Evolutionary conservation across 2,113 vertebrate species (phyloP).

Genomic region (Cynoglossus semilaevis): DNA sequence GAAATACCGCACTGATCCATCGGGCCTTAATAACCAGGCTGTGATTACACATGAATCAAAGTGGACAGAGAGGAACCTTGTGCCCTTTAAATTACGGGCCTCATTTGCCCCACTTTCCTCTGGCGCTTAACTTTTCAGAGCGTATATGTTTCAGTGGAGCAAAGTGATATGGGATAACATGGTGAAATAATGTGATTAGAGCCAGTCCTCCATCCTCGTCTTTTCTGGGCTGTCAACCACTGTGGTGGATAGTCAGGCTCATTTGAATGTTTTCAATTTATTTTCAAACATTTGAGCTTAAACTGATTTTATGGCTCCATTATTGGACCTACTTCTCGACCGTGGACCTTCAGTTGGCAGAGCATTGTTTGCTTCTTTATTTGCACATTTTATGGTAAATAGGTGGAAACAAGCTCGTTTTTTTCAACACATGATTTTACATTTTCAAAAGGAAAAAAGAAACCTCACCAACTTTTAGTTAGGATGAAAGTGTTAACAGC

Average conservation of each 20-base stretch:
- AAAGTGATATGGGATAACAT: constrained; percentile 46
- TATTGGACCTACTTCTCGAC: constrained; percentile 2
- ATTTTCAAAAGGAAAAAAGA: no score
- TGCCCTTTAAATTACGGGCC: constrained; percentile 26
- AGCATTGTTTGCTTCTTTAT: not conserved
- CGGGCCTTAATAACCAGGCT: no score
- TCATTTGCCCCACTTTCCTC: constrained; percentile 33
- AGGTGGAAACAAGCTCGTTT: not conserved
- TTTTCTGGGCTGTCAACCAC: constrained; percentile 45
- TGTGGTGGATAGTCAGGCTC: constrained; percentile 28
- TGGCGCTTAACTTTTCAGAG: constrained; percentile 37
- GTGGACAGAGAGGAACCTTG: constrained; percentile 21
- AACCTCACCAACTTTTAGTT: no score
- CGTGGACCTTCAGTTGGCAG: not conserved
- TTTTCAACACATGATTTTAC: no score
- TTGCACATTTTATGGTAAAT: not conserved
- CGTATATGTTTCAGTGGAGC: constrained; percentile 21
- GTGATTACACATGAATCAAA: constrained; percentile 31
- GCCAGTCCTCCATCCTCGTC: constrained; percentile 28
- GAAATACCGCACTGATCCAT: no score
- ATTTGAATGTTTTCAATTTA: constrained; percentile 50
- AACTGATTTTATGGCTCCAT: constrained; percentile 5
- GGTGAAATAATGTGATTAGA: constrained; percentile 56
- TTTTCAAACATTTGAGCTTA: constrained; percentile 24
- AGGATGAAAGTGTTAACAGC: no score